Conservation (phyloP, 2,888 invertebrate species). For the Andrena marginata region DNA sequence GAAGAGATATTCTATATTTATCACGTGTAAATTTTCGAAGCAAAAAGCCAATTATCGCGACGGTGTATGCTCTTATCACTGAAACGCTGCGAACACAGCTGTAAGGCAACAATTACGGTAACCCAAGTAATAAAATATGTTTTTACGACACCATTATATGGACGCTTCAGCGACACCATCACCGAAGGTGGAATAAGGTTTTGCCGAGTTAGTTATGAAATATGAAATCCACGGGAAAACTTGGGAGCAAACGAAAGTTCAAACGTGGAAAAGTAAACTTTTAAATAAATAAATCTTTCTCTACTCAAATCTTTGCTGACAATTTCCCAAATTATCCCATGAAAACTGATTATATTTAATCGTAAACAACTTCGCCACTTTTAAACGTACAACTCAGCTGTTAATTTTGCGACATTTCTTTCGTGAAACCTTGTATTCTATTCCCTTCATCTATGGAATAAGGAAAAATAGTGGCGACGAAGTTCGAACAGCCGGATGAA, state of each 20-base stretch:
- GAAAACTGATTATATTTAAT: too few relatives aligned
- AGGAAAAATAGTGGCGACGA: background rate
- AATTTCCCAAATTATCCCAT: too few relatives aligned
- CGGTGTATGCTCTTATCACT: constrained; percentile 3
- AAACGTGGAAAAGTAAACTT: too few relatives aligned
- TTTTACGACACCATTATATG: constrained; percentile 38
- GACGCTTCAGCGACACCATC: constrained; percentile 19
- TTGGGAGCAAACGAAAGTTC: too few relatives aligned
- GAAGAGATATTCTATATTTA: background rate
- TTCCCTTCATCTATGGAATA: background rate
- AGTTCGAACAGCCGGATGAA: background rate
- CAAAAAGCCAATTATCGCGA: background rate
- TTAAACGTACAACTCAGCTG: too few relatives aligned
- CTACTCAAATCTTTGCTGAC: too few relatives aligned
- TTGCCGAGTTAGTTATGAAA: background rate
- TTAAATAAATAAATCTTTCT: too few relatives aligned
- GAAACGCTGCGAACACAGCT: constrained; percentile 14
- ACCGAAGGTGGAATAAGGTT: background rate
- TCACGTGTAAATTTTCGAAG: constrained; percentile 20
- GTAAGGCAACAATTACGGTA: constrained; percentile 44
- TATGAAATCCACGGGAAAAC: background rate
- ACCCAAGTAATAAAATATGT: constrained; percentile 17
- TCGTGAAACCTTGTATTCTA: too few relatives aligned
- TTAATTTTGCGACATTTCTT: too few relatives aligned
- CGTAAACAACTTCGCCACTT: too few relatives aligned